Evolutionary conservation across 2,888 invertebrate genomes (phyloP), one percentile per base, ranked within the genome.

Genomic region (Muscina levida): DNA sequence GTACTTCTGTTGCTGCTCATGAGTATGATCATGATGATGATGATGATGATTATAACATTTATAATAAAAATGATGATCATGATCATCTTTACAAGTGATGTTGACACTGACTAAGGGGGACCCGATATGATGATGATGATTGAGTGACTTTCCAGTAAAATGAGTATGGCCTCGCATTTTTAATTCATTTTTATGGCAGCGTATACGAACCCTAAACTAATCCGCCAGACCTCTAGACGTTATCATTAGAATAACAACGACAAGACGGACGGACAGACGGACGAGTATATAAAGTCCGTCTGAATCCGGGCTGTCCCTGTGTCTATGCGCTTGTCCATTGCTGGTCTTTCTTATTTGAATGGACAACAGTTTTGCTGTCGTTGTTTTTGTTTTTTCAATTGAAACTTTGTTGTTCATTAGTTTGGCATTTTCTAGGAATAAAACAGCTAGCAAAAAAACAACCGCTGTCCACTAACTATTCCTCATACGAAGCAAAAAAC

Each of bases 131-230:
- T 74, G 67, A 71, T 73, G 77, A 81, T 81, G 81, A 81, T 77
- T 75, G 81, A 81, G 74, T 81, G 81, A 74, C 81, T 81, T 75
- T 81, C 74, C 77, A 71, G 77, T 48, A 44, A 81, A 78, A 75
- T 72, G 71, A 72, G 77, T 37, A 77, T 81, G 81, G 81, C 72
- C 62, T 46, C 72, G 81, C 71, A 81, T 81, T 65, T 70, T 77
- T 77, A 81, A 81, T 81, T 77, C 71, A 15, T 17, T 75, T 68
- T 71, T 26, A 17, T 31, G 48, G 53, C 19, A 24, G 13, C 53
- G 6, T 1, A 4, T 11, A 17, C 37, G 13, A 76, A 48, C 22
- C 71, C 8, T 37, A n/a, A 37, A 39, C 67, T 74, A 48, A 46
- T 17, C 42, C 65, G 39, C 67, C 72, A 77, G 77, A 81, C 77